Evolutionary conservation across 2,797 vertebrate genomes (phyloP), one percentile per base, ranked within the genome.

Genomic region (Chrosomus eos): DNA sequence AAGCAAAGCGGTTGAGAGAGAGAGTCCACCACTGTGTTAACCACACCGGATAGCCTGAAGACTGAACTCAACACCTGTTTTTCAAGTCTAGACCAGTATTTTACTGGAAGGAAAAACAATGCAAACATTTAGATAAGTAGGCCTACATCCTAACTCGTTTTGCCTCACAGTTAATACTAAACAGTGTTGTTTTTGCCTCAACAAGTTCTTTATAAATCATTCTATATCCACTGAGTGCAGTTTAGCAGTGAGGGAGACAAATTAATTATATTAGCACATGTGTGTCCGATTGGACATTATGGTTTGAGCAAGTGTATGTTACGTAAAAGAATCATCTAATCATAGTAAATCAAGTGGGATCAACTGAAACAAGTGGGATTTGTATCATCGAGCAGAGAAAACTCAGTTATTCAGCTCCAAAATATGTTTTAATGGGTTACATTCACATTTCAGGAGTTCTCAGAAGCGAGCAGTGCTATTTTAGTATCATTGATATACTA

Each of bases 21-120:
- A 33, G 40, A 64, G 14, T 66, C 21, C 21, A 48, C 26, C 19
- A 23, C 11, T 51, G 64, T 33, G 62, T 67, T 43, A 51, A 77
- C 72, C 81, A 53, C 58, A 36, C 80, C 53, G 10, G 33, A 62
- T 33, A 45, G 11, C 66, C 60, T 75, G 40, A 48, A 43, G 48
- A 33, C 55, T 62, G 18, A 45, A 36, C 10, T 26, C 45, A 38
- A 31, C 43, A 77, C 48, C 62, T 77, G 82, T 83, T 68, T 83
- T 78, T 71, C 64, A 77, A 51, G 82, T 31, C 43, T 75, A 53
- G 38, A 67, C 60, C 18, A 40, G 43, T 83, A 64, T 73, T 72
- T 60, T 10, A 36, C 21, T 19, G 7, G 21, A 51, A 26, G 7
- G 26, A 68, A 53, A n/a, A 53, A 13, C 7, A 53, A 80, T 16